phyloP scores from a whole-genome alignment of 2,113 vertebrate genomes.

The Cynoglossus semilaevis region DNA sequence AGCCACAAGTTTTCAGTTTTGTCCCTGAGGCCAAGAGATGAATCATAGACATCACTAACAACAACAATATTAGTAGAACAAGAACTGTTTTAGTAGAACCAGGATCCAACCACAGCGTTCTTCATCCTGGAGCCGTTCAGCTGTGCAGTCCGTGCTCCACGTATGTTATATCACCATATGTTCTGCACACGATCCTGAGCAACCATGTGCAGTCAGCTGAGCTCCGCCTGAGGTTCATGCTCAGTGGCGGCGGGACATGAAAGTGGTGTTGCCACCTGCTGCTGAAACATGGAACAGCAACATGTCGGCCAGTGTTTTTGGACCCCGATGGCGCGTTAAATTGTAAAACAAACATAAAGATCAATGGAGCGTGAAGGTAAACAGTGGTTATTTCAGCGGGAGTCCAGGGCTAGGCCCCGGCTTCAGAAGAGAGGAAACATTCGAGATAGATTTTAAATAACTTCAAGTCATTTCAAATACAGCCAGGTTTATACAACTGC shows the following conservation, averaged over 20 bases:
- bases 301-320: not conserved
- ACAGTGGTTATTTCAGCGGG: conserved; percentile 14
- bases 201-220: conserved; percentile 8
- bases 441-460: not conserved
- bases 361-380: conserved; percentile 20
- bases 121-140: not conserved
- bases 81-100: conserved; percentile 6
- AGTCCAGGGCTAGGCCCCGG: not conserved
- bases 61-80: not conserved
- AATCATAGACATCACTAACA: conserved; percentile 25
- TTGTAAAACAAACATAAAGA: conserved; percentile 48
- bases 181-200: conserved; percentile 4
- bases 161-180: conserved; percentile 11
- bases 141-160: not conserved
- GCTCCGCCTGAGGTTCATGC: not conserved
- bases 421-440: conserved; percentile 4
- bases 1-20: conserved; percentile 9
- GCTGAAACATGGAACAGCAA: conserved; percentile 44
- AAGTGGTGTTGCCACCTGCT: conserved; percentile 49
- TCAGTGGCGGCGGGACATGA: not conserved
- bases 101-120: conserved; percentile 13
- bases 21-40: conserved; percentile 2
- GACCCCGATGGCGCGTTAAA: conserved; percentile 36
- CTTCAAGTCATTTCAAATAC: not conserved
- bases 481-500: too few relatives aligned